Conservation (phyloP, 30 jellyfish, hydroid and myxozoan species). For the Aurelia aurita complex sp. Pacific region DNA sequence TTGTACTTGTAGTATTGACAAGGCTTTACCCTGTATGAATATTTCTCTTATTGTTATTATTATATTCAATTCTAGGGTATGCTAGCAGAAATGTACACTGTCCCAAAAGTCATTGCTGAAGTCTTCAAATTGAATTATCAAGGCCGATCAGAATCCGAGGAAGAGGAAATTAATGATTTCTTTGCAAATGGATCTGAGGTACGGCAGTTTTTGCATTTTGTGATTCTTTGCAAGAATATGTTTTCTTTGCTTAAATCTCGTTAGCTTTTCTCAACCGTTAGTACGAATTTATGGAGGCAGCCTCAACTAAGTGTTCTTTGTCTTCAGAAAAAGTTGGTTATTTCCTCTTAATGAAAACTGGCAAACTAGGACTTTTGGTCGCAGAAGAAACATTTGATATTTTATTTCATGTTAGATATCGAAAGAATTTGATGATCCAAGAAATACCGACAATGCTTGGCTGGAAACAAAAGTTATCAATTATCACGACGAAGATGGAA, state of each 20-base stretch:
- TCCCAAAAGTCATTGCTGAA: constrained; percentile 14
- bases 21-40: not conserved
- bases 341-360: too few relatives aligned
- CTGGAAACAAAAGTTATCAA: constrained; percentile 54
- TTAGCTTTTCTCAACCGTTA: too few relatives aligned
- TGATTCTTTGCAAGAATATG: too few relatives aligned
- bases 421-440: constrained; percentile 50
- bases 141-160: not conserved
- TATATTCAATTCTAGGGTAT: constrained; percentile 12
- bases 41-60: not conserved
- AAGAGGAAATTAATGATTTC: not conserved
- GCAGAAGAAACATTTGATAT: not conserved
- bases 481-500: constrained; percentile 70
- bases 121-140: not conserved
- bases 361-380: too few relatives aligned
- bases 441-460: constrained; percentile 87
- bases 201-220: not conserved
- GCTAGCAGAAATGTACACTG: not conserved
- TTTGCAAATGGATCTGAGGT: constrained; percentile 23
- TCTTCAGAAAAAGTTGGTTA: too few relatives aligned
- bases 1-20: too few relatives aligned
- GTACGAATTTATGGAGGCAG: too few relatives aligned
- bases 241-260: too few relatives aligned
- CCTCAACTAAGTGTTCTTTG: too few relatives aligned
- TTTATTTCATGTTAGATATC: constrained; percentile 21